phyloP scores from a whole-genome alignment of 2,888 invertebrate genomes.

The Apantesis nais region DNA sequence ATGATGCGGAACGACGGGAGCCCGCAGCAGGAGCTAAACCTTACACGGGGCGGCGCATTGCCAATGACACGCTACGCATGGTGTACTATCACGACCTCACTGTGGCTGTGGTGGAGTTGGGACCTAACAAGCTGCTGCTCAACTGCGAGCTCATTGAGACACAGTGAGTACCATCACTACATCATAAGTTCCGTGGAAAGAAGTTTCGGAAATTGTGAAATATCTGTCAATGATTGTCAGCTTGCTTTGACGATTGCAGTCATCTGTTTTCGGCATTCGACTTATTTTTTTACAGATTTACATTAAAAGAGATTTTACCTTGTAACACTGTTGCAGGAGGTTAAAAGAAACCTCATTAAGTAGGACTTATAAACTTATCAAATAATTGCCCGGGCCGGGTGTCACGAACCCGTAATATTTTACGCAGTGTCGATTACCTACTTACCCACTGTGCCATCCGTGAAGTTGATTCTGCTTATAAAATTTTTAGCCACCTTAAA shows the following conservation, averaged over 20 bases:
- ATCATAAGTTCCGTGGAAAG: background rate
- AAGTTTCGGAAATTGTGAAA: background rate
- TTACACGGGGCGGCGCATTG: conserved; percentile 88
- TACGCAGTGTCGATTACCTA: background rate
- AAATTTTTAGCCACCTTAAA: background rate
- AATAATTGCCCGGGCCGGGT: no score
- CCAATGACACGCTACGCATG: conserved; percentile 89
- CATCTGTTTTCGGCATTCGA: background rate
- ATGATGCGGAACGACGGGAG: conserved; percentile 64
- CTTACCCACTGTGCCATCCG: background rate
- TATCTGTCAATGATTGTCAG: background rate
- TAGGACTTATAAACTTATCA: background rate
- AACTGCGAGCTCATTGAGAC: conserved; percentile 95
- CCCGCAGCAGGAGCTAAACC: conserved; percentile 82
- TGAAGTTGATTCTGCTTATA: background rate
- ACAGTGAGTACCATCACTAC: conserved; percentile 88
- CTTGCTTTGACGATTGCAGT: background rate
- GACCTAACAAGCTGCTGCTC: conserved; percentile 88
- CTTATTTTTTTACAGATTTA: background rate
- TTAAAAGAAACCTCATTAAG: background rate
- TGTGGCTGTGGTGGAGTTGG: conserved; percentile 92
- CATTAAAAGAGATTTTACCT: conserved; percentile 1
- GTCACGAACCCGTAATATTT: background rate
- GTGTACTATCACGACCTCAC: conserved; percentile 93
- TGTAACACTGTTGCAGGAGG: background rate